These are phyloP conservation scores for Pyrrhosoma nymphula DNA, from an alignment of 2,888 invertebrate species.

Conservation along the genomic window DNA sequence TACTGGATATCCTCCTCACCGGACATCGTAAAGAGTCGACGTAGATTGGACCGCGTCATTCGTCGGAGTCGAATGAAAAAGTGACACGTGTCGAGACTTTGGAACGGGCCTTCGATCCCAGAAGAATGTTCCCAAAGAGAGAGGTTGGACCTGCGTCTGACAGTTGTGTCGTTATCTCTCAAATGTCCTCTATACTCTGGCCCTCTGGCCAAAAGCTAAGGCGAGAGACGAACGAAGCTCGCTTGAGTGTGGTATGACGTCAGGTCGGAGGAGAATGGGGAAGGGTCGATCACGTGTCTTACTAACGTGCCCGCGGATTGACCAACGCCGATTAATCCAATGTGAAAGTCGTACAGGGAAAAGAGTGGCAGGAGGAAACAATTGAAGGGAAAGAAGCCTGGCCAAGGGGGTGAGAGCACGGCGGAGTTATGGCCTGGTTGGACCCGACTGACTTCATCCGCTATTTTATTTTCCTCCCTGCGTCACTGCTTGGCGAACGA, in stretches of 20 bases:
- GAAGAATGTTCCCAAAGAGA: background rate
- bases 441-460: background rate
- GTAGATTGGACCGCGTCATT: background rate
- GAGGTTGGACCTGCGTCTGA: background rate
- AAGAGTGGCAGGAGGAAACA: background rate
- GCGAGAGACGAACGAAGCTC: background rate
- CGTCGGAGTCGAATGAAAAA: background rate
- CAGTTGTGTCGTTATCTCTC: background rate
- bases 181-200: background rate
- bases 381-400: background rate
- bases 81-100: background rate
- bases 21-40: background rate
- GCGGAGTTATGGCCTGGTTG: background rate
- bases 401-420: background rate
- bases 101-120: background rate
- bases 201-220: background rate
- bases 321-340: background rate
- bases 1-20: too few relatives aligned
- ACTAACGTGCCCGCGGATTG: background rate
- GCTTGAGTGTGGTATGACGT: background rate
- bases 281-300: conserved; percentile 15
- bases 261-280: background rate
- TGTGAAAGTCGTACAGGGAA: background rate
- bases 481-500: background rate
- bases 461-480: background rate